Base-by-base conservation (phyloP, 1,140 invertebrate genomes). In the Lepidotrigona ventralis region DNA sequence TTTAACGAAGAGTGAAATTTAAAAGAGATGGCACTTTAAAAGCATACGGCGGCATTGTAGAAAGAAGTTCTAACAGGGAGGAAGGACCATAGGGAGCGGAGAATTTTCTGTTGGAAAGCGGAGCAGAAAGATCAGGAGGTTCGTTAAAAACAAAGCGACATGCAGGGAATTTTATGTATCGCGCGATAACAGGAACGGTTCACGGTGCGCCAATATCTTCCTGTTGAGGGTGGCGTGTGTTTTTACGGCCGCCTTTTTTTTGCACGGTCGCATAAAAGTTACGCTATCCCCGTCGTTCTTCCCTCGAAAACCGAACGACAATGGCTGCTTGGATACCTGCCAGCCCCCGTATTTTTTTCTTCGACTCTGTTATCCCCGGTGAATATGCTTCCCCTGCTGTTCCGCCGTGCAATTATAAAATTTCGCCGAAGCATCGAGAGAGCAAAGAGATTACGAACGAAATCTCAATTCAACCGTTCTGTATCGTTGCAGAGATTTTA, bases 281-380 rank as follows among this genome's bases (percentile, higher is more conserved):
- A 89, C 83, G 80, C 72, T 73, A n/a, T 66, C 8, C 26, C 26
- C 54, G 70, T 26, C 60, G 70, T 64, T 70, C 64, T 64, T 68
- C 84, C 81, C 84, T 90, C 81, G 88, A 77, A 84, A 85, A 89
- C 86, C 89, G 81, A 85, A 84, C 84, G 88, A 90, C 89, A 90
- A 89, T 86, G 81, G 83, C 33, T 83, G 77, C 80, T 89, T 91
- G 90, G 89, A 91, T 79, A 84, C 77, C 60, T 81, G 89, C 89
- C 90, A 90, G 85, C 85, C 79, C 39, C 63, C 23, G 54, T 75
- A 80, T 75, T 60, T 80, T 54, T 58, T 58, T 29, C 39, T 69
- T 21, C 26, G 11, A n/a, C 11, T n/a, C 54, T 26, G 53, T 74
- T 74, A 79, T 84, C 78, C 64, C 15, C 78, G 69, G 29, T 33